Base-by-base conservation (phyloP, 2,113 vertebrate genomes). In the Gobius niger region DNA sequence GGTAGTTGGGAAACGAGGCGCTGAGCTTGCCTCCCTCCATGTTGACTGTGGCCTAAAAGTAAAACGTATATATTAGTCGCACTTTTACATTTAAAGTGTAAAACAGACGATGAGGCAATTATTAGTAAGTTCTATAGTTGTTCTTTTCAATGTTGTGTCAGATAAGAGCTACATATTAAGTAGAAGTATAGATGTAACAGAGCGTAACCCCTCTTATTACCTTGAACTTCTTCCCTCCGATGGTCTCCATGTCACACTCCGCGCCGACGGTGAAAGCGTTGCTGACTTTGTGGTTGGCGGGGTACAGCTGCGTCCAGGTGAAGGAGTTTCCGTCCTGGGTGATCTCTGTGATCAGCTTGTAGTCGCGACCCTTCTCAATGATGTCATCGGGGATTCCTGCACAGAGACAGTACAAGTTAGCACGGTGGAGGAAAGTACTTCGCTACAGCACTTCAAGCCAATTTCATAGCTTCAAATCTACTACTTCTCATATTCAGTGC, bases 181-280 rank as follows among this genome's bases (percentile, higher is more conserved):
- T 34, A 14, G 12, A 50, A 12, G 6, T 50, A n/a, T n/a, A 50
- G 47, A 50, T 50, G 12, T 14, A 34, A 15, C 56, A 14, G 7
- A 8, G 41, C 7, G 24, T 13, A 14, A n/a, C 53, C 9, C 1
- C 6, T 11, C 11, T 19, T 2, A 34, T 82, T 81, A 98, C 98
- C 95, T 98, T 97, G 88, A 98, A 97, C 68, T 93, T 97, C 91
- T 91, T 99, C 41, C 96, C 95, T n/a, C 91, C 91, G n/a, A 97
- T 87, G 67, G 95, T 95, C 79, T 96, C 94, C 91, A 99, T 94
- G 15, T 98, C 94, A 0, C 90, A 73, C 69, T 99, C 96, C 77
- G 94, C 90, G 85, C 89, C 94, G 0, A 95, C 53, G 16, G 88
- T 90, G 87, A 99, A 99, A 13, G 73, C 91, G 88, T 99, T 99